Evolutionary conservation across 2,797 vertebrate genomes (phyloP).

Genomic region (Smutsia gigantea): DNA sequence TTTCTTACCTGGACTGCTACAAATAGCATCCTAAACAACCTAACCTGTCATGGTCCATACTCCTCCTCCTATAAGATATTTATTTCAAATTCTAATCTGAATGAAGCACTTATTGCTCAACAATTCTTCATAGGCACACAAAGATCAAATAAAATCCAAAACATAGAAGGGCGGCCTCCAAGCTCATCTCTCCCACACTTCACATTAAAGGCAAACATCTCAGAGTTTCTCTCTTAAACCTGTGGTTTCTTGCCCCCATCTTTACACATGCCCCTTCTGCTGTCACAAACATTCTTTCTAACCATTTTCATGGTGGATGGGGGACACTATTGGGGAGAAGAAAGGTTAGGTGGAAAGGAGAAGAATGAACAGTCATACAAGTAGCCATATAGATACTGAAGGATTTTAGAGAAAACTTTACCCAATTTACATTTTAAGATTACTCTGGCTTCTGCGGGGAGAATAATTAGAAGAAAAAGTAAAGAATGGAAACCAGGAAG

Average conservation of each 20-base stretch:
- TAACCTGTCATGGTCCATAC: background rate
- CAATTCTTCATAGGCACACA: background rate
- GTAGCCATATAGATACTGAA: background rate
- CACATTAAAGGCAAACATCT: background rate
- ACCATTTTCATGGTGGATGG: background rate
- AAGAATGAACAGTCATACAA: background rate
- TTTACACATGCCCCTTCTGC: background rate
- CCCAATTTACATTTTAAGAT: background rate
- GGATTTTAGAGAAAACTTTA: background rate
- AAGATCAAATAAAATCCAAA: background rate
- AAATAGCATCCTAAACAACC: background rate
- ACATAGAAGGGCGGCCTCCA: background rate
- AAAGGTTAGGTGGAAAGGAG: background rate
- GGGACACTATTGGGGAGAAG: background rate
- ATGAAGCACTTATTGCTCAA: background rate
- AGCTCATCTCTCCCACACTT: background rate
- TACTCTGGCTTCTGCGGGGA: background rate
- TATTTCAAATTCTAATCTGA: constrained; percentile 25
- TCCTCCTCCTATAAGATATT: background rate
- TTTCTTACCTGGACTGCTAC: background rate
- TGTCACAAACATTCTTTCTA: background rate
- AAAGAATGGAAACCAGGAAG: background rate
- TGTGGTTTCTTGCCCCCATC: background rate
- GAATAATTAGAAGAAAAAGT: background rate
- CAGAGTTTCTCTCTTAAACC: background rate